Evolutionary conservation across 2,797 vertebrate species (phyloP), one percentile per base, ranked within the genome.

Genomic region (Siniperca scherzeri): DNA sequence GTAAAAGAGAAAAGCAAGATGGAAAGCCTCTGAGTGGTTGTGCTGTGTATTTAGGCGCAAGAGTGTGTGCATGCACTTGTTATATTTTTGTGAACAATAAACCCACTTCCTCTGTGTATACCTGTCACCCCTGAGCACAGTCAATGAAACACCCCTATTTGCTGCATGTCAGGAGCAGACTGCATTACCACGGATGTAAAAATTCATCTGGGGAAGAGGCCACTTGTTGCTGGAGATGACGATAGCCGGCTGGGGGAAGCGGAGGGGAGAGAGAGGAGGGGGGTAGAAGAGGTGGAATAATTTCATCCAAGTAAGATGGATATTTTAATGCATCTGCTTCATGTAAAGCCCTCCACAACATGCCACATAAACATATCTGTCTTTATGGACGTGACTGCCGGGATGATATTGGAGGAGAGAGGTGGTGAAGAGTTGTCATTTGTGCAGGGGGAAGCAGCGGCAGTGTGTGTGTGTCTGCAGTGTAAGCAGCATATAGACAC

Each of bases 151-250:
- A 66, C 74, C 86, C 77, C 90, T 66, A 61, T 91, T 84, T 87
- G 88, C 88, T 92, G 85, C 64, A 71, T 89, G 88, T 93, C 91
- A 85, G 78, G 84, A 82, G 75, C 84, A 94, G 90, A 88, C 92
- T 85, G 89, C 90, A 84, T 91, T 83, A 83, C 89, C 84, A 81
- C 68, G 75, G 85, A 90, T 93, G 92, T 92, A 89, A 92, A 91
- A 94, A 93, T 85, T 92, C 91, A 95, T 94, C 90, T 88, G 86
- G 80, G 89, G 91, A 91, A 95, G 88, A 93, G 94, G 93, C 89
- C 93, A 96, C 95, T 94, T 95, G 96, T 95, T 95, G 92, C 88
- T 70, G 62, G 82, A 84, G 84, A 90, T 69, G 84, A 88, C 60
- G 36, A 86, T 68, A 77, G 82, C 55, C 16, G n/a, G 74, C 60